Conservation (phyloP, 2,797 vertebrate species). For the Hipposideros larvatus region DNA sequence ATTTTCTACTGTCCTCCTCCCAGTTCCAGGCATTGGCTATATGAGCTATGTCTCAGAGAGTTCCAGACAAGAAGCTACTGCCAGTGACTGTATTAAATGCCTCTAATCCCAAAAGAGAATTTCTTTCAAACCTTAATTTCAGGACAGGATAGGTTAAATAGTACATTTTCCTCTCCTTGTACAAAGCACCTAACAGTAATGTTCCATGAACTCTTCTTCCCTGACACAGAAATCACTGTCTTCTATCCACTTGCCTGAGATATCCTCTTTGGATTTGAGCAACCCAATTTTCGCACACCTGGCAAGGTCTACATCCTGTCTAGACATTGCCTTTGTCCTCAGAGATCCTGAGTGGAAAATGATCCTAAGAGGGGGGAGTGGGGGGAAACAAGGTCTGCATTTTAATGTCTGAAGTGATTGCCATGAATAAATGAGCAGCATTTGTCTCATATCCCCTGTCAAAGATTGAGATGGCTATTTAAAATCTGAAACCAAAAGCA, state of each 20-base stretch:
- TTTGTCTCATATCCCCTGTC: neutral
- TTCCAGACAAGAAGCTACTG: slow-evolving; percentile 16
- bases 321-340: slow-evolving; percentile 14
- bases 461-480: slow-evolving; percentile 5
- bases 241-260: neutral
- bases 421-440: neutral
- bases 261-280: neutral
- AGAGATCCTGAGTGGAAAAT: neutral
- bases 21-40: neutral
- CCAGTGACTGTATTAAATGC: neutral
- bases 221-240: neutral
- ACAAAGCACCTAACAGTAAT: neutral
- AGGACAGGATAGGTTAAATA: neutral
- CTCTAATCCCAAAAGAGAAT: neutral
- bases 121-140: neutral
- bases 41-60: neutral
- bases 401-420: slow-evolving; percentile 27
- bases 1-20: neutral
- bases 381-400: neutral
- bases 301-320: neutral
- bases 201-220: neutral
- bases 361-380: neutral
- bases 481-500: slow-evolving; percentile 52
- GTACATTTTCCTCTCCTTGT: neutral
- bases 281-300: neutral